Evolutionary conservation across 2,797 vertebrate species (phyloP).

Genomic region (Lepilemur septentrionalis): DNA sequence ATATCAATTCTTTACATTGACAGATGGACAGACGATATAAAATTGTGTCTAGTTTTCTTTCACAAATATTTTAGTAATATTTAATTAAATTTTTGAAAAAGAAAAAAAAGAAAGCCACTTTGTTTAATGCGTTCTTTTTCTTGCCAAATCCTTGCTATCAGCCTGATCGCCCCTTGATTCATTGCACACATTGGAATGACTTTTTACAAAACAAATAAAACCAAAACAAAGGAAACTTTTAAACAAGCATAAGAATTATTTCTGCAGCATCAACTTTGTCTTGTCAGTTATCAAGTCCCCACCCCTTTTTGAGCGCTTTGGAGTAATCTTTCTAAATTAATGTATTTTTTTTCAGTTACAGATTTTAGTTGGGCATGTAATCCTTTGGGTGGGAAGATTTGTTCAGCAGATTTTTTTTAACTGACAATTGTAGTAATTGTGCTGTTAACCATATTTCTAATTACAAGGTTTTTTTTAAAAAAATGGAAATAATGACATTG

Average conservation of each 20-base stretch:
- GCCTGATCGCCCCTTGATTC: background rate
- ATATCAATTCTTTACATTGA: background rate
- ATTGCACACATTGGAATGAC: background rate
- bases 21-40: background rate
- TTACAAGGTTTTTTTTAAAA: slow-evolving; percentile 38
- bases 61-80: background rate
- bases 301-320: background rate
- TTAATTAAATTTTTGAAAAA: slow-evolving; percentile 32
- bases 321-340: background rate
- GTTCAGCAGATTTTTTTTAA: background rate
- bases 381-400: background rate
- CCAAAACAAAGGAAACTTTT: background rate
- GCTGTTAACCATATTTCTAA: slow-evolving; percentile 78
- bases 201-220: background rate
- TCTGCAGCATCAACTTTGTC: background rate
- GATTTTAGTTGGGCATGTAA: background rate
- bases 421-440: slow-evolving; percentile 52
- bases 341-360: background rate
- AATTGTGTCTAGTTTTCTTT: background rate
- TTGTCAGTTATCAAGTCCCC: background rate
- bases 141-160: background rate
- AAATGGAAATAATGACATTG: background rate
- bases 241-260: background rate
- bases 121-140: background rate
- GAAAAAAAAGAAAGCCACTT: background rate